Evolutionary conservation across 2,113 vertebrate species (phyloP), one percentile per base, ranked within the genome.

Genomic region (Dermatemys mawii): DNA sequence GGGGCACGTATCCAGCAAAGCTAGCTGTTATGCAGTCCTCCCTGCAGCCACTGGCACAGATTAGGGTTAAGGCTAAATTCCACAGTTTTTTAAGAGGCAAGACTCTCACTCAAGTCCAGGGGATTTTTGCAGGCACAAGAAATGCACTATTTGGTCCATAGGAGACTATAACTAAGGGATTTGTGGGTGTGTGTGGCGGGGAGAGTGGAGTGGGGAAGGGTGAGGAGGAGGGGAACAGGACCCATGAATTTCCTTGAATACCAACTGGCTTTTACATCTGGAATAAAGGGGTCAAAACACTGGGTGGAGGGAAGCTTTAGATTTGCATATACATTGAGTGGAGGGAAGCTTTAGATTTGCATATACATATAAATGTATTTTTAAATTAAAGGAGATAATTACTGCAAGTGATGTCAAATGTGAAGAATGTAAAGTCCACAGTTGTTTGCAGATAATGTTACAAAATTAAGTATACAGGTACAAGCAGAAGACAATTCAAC

Each of bases 1-100:
- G 38, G 17, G 63, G 32, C 19, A 70, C n/a, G 38, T 5, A 38
- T 10, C n/a, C 2, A 22, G 32, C n/a, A 38, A 70, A 70, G n/a
- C 3, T n/a, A 38, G 35, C 10, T 38, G 9, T n/a, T 38, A 17
- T 70, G 9, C 1, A 4, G n/a, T 2, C n/a, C 9, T 38, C n/a
- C 19, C 19, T 70, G 9, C n/a, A n/a, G n/a, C n/a, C 21, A 38
- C n/a, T 70, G 63, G 63, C 63, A 22, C n/a, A 70, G 35, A 11
- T 70, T 38, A 10, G 4, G n/a, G 21, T 70, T 38, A 70, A 70
- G 63, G n/a, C 19, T 38, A 70, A 70, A 70, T 70, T 70, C 63
- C 17, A 70, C 35, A 22, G 9, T 38, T 38, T 67, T 17, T 67
- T 8, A 67, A 67, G 16, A 67, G 60, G 32, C 60, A 67, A n/a